Conservation (phyloP, 2,113 vertebrate species). For the Thinocorus orbignyianus region DNA sequence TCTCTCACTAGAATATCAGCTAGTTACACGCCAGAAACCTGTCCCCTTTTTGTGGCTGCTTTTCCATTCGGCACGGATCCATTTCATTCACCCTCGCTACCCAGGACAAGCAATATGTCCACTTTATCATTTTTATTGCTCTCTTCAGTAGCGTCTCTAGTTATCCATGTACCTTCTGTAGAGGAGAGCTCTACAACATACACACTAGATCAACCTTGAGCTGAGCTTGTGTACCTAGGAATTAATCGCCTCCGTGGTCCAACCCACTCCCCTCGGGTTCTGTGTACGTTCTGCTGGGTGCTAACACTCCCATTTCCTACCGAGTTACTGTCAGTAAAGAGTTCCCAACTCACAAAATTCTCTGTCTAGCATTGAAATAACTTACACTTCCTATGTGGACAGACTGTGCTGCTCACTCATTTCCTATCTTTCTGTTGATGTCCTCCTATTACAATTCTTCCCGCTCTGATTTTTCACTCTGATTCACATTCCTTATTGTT, state of each 20-base stretch:
- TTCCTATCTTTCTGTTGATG: not conserved
- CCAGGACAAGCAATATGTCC: conserved; percentile 7
- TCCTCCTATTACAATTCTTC: not conserved
- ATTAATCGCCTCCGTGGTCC: not conserved
- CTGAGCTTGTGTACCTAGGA: not conserved
- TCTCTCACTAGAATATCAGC: not conserved
- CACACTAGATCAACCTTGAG: not conserved
- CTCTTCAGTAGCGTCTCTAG: conserved; percentile 14
- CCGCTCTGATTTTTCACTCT: not conserved
- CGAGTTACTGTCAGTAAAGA: not conserved
- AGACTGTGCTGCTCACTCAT: not conserved
- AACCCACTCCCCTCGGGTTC: not conserved
- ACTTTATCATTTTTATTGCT: conserved; percentile 59
- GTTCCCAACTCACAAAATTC: not conserved
- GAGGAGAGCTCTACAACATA: conserved; percentile 17
- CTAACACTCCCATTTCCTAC: not conserved
- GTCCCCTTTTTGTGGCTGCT: conserved; percentile 12
- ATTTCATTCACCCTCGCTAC: not conserved
- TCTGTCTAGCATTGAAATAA: not conserved
- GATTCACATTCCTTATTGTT: not conserved
- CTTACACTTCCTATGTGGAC: not conserved
- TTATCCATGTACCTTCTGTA: conserved; percentile 29
- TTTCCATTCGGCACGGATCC: not conserved
- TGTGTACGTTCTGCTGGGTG: not conserved
- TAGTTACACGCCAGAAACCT: not conserved